Base-by-base conservation (phyloP, 2,888 invertebrate species). In the Eupithecia subfuscata region DNA sequence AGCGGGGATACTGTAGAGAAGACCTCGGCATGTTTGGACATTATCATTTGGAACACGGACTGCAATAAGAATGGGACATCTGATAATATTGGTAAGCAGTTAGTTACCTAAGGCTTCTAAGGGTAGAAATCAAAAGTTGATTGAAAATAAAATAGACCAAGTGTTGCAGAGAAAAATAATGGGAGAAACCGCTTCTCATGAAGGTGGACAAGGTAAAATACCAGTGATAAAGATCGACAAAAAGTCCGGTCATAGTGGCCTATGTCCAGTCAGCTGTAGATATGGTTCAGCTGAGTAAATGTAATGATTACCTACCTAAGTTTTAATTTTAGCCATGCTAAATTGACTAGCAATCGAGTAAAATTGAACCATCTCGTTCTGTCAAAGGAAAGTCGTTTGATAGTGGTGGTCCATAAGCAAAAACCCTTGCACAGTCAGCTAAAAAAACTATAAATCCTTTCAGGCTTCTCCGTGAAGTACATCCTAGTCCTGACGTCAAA, bases 401-500 rank as follows among this genome's bases (percentile, higher is more conserved):
- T n/a, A 2, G n/a, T 48, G 48, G 48, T 48, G 45, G 14, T 48
- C 18, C 48, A 18, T 48, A 48, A 48, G 18, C 6, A 45, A 48
- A 18, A 48, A 18, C 18, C 45, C 48, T 48, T 9, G 48, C 48
- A 48, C 48, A 45, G 45, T 45, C 45, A 2, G 45, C 14, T 45
- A 16, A 45, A 45, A 48, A 48, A n/a, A n/a, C 48, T 8, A 18
- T 0, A 48, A 48, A n/a, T 8, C n/a, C 37, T 40, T 78, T 0
- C 80, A 94, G 95, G 95, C 0, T 95, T 95, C 79, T 88, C 91
- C 69, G 91, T 95, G 11, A 95, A 95, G 79, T 94, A 95, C 83
- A 92, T 95, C 43, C 82, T 95, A 1, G 90, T 95, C 22, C 83
- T 95, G 40, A 91, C 93, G 2, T 93, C 93, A 0, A 82, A 88